Evolutionary conservation across 2,797 vertebrate genomes (phyloP), one percentile per base, ranked within the genome.

Genomic region (Thunnus albacares): DNA sequence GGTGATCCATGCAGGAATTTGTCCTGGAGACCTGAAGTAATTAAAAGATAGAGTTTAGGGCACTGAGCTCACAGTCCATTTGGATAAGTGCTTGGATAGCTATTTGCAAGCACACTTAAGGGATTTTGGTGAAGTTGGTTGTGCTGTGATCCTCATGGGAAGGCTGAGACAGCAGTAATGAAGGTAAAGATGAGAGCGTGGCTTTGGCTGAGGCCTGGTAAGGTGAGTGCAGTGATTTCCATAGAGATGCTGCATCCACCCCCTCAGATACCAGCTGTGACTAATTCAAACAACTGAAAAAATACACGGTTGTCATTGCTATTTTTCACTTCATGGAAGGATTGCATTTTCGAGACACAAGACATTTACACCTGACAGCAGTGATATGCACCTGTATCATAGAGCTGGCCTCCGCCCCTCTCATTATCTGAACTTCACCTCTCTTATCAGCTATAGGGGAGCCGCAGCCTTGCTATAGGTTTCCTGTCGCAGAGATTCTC

Each of bases 11-110:
- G 38, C 59, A 60, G n/a, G 41, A 55, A 78, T 65, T 76, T 87
- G 41, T 82, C 77, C 66, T 15, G 65, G 75, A 79, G 62, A 78
- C 71, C 66, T 64, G 57, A 75, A 82, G 74, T 81, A 83, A 89
- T 91, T 92, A 86, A 83, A 88, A 78, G 64, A 56, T 17, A 51
- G 60, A 82, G 66, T 86, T 84, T 43, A 66, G 62, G 55, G 28
- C 71, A 55, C 6, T 15, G 20, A 43, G 73, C 74, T 83, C 43
- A 14, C 63, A 49, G 53, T 83, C 83, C 84, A 83, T 82, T 85
- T 80, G 69, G 73, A 82, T 81, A 90, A 89, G 79, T 91, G 88
- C 89, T 87, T 72, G 49, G 74, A 55, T 61, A 22, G 88, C 87
- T 67, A 28, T 90, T 91, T 84, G 75, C 75, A 64, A 76, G 75